Evolutionary conservation across 2,888 invertebrate species (phyloP).

Genomic region (Lepidochitona cinerea): DNA sequence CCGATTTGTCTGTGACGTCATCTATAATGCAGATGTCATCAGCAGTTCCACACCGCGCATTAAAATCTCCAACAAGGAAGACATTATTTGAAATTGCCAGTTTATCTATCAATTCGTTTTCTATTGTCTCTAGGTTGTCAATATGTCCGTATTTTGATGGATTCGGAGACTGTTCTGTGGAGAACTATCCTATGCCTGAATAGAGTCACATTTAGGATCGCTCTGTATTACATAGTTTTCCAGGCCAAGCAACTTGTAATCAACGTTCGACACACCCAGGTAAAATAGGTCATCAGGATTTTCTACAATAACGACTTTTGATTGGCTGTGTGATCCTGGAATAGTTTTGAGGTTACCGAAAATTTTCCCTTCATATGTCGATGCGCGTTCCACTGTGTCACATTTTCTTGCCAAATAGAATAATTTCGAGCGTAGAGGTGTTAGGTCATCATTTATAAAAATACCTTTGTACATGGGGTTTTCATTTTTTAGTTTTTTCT

Average conservation of each 20-base stretch:
- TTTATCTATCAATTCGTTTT: too few relatives aligned
- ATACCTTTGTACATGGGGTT: not conserved
- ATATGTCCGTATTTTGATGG: too few relatives aligned
- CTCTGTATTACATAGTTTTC: not conserved
- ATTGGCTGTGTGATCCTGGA: not conserved
- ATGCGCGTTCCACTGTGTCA: not conserved
- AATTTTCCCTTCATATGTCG: not conserved
- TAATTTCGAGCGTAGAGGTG: not conserved
- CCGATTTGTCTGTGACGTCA: too few relatives aligned
- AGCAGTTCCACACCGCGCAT: too few relatives aligned
- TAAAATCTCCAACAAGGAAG: too few relatives aligned
- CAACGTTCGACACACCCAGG: not conserved
- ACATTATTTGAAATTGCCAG: not conserved
- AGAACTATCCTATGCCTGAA: too few relatives aligned
- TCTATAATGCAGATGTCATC: too few relatives aligned
- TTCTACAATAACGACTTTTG: not conserved
- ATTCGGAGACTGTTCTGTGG: too few relatives aligned
- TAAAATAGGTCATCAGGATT: not conserved
- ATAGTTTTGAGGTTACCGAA: not conserved
- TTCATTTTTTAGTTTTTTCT: not conserved
- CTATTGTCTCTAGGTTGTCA: too few relatives aligned
- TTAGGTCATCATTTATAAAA: not conserved
- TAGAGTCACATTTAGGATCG: too few relatives aligned
- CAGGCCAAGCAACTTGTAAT: not conserved
- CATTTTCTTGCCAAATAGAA: not conserved